Evolutionary conservation across 2,113 vertebrate species (phyloP).

Genomic region (Amphiprion ocellaris): DNA sequence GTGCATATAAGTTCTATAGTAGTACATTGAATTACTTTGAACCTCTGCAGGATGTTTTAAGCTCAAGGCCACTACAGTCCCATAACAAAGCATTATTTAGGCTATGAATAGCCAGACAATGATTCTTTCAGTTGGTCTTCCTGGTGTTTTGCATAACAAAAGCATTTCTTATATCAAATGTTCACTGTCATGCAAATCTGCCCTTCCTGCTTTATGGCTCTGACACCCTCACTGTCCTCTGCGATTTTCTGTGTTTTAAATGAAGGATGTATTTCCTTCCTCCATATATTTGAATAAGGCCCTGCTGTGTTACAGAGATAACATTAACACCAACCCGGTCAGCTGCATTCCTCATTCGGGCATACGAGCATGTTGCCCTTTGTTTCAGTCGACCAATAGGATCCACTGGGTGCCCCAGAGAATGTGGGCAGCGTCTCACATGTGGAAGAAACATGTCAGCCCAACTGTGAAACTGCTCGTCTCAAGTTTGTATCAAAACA

Average conservation of each 20-base stretch:
- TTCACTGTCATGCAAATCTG: constrained; percentile 75
- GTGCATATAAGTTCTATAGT: not conserved
- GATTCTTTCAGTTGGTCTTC: constrained; percentile 60
- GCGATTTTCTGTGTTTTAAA: not conserved
- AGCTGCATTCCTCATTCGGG: constrained; percentile 37
- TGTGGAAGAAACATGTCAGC: constrained; percentile 37
- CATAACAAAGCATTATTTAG: constrained; percentile 65
- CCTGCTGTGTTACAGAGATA: constrained; percentile 51
- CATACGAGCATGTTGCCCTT: constrained; percentile 22
- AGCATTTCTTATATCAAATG: constrained; percentile 50
- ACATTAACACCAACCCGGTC: constrained; percentile 43
- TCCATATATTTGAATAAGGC: constrained; percentile 13
- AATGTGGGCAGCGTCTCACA: constrained; percentile 8
- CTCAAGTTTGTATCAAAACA: constrained; percentile 32
- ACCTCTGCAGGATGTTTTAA: constrained; percentile 29
- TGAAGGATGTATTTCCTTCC: constrained; percentile 39
- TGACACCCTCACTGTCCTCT: constrained; percentile 22
- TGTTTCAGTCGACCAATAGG: constrained; percentile 39
- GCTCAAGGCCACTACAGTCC: constrained; percentile 24
- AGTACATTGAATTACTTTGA: constrained; percentile 11
- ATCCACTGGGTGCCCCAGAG: not conserved
- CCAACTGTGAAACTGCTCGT: constrained; percentile 27
- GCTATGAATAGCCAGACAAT: constrained; percentile 56
- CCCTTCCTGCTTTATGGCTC: constrained; percentile 36
- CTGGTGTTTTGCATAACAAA: constrained; percentile 77